Percentiles rank a stretch among this genome's conserved stretches.
Evolutionary conservation across 2,113 vertebrate species (phyloP).

Genomic region (Probosciger aterrimus): DNA sequence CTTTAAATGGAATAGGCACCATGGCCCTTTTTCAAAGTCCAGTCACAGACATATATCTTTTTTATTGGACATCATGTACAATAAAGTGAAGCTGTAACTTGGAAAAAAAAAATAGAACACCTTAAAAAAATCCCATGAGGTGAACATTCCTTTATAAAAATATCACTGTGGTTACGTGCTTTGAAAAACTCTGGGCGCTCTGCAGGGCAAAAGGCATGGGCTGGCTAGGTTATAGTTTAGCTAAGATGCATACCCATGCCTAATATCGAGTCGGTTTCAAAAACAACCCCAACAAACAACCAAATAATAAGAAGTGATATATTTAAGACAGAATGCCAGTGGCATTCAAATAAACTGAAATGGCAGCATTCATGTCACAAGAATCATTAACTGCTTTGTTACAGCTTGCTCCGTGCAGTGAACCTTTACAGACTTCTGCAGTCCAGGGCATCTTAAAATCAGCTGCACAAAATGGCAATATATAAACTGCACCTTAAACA

Average conservation of each 20-base stretch:
- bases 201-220: constrained; percentile 53
- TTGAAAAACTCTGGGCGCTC: constrained; percentile 64
- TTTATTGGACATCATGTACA: constrained; percentile 81
- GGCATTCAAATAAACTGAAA: constrained; percentile 41
- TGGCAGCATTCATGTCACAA: constrained; percentile 6
- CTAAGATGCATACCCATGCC: constrained; percentile 2
- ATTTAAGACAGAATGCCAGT: constrained; percentile 25
- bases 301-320: neutral
- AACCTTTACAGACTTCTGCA: constrained; percentile 41
- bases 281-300: neutral
- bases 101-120: constrained; percentile 65
- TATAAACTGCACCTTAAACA: neutral
- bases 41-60: constrained; percentile 76
- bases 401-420: neutral
- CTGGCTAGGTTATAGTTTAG: constrained; percentile 60
- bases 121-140: constrained; percentile 68
- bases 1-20: constrained; percentile 77
- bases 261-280: neutral
- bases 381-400: constrained; percentile 61
- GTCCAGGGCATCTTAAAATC: constrained; percentile 15
- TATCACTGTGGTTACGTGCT: constrained; percentile 79
- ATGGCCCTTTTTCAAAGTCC: constrained; percentile 74
- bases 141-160: constrained; percentile 75
- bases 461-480: neutral
- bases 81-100: constrained; percentile 75